Evolutionary conservation across 2,113 vertebrate genomes (phyloP).

Genomic region (Pyrgilauda ruficollis): DNA sequence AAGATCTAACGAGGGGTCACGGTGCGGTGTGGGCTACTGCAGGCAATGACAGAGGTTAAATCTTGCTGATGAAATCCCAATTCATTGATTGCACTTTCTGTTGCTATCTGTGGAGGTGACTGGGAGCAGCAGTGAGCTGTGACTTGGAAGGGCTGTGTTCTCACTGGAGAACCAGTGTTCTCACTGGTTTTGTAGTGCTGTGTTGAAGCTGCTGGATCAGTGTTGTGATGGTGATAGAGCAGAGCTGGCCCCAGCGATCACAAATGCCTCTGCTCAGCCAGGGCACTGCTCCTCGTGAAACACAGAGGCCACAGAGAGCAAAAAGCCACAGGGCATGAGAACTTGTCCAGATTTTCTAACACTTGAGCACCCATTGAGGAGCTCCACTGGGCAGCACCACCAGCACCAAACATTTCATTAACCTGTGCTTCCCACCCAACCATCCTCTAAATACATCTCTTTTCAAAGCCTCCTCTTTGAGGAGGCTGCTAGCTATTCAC

Average conservation of each 20-base stretch:
- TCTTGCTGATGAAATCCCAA: conserved; percentile 23
- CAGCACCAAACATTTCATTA: neutral
- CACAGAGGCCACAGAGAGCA: fast-evolving
- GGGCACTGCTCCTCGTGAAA: neutral
- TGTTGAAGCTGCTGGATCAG: neutral
- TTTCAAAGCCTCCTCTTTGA: neutral
- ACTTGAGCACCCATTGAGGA: neutral
- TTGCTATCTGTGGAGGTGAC: neutral
- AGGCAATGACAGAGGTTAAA: neutral
- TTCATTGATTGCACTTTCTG: conserved; percentile 18
- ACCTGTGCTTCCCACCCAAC: neutral
- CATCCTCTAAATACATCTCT: too few relatives aligned
- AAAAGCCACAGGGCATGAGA: neutral
- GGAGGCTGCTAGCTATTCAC: neutral
- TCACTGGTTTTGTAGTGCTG: neutral
- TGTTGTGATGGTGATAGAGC: neutral
- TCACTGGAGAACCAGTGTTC: neutral
- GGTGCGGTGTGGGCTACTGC: neutral
- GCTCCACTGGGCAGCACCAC: neutral
- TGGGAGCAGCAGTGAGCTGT: neutral
- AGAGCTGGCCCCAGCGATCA: neutral
- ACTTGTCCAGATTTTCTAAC: neutral
- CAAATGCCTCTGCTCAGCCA: neutral
- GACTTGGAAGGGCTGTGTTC: neutral
- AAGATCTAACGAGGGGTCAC: neutral